Evolutionary conservation across 2,888 invertebrate genomes (phyloP).

Genomic region (Hofmannophila pseudospretella): DNA sequence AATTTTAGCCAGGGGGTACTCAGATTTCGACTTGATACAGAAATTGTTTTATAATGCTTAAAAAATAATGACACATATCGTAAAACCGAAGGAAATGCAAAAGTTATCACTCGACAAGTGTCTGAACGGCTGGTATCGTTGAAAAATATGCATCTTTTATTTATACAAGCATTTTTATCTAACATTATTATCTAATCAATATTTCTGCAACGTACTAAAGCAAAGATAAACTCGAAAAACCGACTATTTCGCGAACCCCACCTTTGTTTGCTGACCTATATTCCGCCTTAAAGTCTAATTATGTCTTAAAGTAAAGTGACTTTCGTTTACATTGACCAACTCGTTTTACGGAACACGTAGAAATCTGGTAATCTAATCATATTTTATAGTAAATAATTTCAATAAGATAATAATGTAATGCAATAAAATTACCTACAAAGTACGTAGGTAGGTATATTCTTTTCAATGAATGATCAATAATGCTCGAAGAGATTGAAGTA

Average conservation of each 20-base stretch:
- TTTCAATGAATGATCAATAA: too few relatives aligned
- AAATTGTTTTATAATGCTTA: too few relatives aligned
- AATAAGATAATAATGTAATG: neutral
- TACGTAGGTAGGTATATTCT: neutral
- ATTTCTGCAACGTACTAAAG: conserved; percentile 61
- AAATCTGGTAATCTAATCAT: too few relatives aligned
- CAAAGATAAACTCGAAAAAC: conserved; percentile 56
- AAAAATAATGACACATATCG: too few relatives aligned
- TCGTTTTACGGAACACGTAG: neutral
- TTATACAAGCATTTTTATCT: conserved; percentile 63
- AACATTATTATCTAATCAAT: conserved; percentile 61
- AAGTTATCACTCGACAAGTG: conserved; percentile 23
- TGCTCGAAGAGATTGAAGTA: too few relatives aligned
- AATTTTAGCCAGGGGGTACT: too few relatives aligned
- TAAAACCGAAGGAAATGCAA: conserved; percentile 31
- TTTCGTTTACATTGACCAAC: neutral
- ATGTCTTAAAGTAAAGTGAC: conserved; percentile 17
- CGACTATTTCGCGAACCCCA: conserved; percentile 63
- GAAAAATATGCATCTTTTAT: conserved; percentile 69
- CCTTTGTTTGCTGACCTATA: conserved; percentile 72
- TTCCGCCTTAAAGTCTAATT: conserved; percentile 42
- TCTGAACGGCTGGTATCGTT: conserved; percentile 18
- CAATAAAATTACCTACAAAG: too few relatives aligned
- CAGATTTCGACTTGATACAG: too few relatives aligned
- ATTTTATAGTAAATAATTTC: too few relatives aligned